These are phyloP conservation scores for Vesta saturnalis DNA, from an alignment of 2,888 invertebrate genomes.

Conservation along the genomic window DNA sequence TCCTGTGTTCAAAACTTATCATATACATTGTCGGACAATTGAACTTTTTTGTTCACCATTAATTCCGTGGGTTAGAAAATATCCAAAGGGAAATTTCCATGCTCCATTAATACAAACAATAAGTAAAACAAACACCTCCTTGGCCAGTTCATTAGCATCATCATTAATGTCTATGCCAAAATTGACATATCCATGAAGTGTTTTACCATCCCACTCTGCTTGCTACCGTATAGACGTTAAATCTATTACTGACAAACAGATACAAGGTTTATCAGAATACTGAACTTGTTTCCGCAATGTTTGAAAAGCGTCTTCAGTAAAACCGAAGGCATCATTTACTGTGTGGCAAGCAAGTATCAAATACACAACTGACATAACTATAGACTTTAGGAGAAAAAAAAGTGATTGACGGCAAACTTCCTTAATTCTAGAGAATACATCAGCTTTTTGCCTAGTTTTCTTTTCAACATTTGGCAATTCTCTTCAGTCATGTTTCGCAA, in stretches of 20 bases:
- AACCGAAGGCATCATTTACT: conserved; percentile 40
- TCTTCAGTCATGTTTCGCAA: too few species aligned
- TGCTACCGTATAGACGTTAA: conserved; percentile 49
- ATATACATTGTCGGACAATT: not conserved
- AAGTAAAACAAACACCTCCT: conserved; percentile 43
- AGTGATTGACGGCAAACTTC: too few species aligned
- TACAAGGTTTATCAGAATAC: conserved; percentile 25
- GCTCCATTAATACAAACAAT: conserved; percentile 35
- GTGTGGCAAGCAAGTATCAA: not conserved
- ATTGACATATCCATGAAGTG: conserved; percentile 46
- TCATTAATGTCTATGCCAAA: conserved; percentile 40
- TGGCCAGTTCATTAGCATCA: conserved; percentile 43
- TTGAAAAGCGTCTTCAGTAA: conserved; percentile 36
- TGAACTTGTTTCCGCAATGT: conserved; percentile 27
- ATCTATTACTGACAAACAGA: conserved; percentile 47
- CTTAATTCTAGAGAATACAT: too few species aligned
- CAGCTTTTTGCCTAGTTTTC: too few species aligned
- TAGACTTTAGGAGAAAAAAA: not conserved
- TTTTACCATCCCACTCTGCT: conserved; percentile 43
- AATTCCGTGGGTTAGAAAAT: conserved; percentile 38
- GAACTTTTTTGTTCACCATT: not conserved
- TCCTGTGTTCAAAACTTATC: not conserved
- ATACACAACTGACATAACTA: not conserved
- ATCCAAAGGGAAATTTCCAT: conserved; percentile 47
- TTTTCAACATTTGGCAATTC: too few species aligned